Evolutionary conservation across 2,888 invertebrate species (phyloP).

Genomic region (Carcina quercana): DNA sequence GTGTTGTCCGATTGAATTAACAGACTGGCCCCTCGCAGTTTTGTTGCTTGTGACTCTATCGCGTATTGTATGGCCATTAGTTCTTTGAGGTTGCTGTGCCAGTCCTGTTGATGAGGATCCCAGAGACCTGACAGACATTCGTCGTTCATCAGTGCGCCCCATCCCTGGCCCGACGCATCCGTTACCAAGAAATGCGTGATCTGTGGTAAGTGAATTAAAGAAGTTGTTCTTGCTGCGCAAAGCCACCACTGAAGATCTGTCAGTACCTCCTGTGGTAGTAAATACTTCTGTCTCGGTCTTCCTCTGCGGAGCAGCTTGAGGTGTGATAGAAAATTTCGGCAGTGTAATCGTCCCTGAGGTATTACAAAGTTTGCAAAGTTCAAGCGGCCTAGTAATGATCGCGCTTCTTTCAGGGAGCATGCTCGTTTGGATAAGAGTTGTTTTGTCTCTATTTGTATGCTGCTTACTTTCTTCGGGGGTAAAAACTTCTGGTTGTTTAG

Average conservation of each 20-base stretch:
- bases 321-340: constrained; percentile 10
- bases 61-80: neutral
- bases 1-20: neutral
- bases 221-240: neutral
- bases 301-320: constrained; percentile 8
- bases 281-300: constrained; percentile 2
- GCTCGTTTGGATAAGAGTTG: constrained; percentile 8
- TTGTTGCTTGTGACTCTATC: neutral
- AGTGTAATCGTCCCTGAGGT: constrained; percentile 4
- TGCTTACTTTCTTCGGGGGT: constrained; percentile 14
- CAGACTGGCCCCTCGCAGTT: neutral
- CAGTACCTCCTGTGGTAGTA: constrained; percentile 5
- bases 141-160: neutral
- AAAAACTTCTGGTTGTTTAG: constrained; percentile 12
- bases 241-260: constrained; percentile 15
- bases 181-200: constrained; percentile 1
- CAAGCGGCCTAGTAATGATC: constrained; percentile 18
- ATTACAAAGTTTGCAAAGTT: constrained; percentile 16
- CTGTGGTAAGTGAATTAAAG: constrained; percentile 1
- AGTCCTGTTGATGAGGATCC: neutral
- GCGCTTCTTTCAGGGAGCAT: constrained; percentile 16
- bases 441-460: constrained; percentile 14
- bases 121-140: neutral
- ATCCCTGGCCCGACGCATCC: neutral
- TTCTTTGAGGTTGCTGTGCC: constrained; percentile 8